phyloP scores from a whole-genome alignment of 2,888 invertebrate species.

The Syrista parreyssii region DNA sequence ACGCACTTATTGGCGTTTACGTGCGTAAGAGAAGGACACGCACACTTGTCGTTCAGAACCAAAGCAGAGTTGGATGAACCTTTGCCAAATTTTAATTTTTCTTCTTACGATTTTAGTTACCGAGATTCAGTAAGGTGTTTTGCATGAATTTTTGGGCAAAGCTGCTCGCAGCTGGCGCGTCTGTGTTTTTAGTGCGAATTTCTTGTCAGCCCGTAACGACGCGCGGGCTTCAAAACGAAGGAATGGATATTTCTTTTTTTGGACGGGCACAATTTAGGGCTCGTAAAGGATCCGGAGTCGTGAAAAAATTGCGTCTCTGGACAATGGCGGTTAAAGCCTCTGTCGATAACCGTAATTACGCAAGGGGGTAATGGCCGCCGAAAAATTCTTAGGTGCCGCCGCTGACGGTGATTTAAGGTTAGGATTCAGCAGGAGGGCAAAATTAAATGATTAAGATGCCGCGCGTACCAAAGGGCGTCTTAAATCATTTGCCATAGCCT shows the following conservation, averaged over 20 bases:
- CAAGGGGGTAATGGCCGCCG: slow-evolving; percentile 34
- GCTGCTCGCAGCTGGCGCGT: neutral
- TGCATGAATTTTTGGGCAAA: neutral
- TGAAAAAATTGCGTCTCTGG: neutral
- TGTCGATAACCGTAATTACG: slow-evolving; percentile 49
- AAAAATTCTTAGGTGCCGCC: slow-evolving; percentile 1
- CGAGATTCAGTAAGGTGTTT: neutral
- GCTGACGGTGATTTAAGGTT: slow-evolving; percentile 21
- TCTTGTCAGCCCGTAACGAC: neutral
- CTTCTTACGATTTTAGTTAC: neutral
- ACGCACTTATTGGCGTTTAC: neutral
- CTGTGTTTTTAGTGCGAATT: neutral
- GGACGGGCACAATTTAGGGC: slow-evolving; percentile 26
- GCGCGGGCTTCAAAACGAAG: neutral
- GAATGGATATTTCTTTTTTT: neutral
- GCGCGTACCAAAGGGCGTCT: neutral
- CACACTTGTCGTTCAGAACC: neutral
- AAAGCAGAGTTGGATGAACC: neutral
- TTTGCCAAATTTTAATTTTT: neutral
- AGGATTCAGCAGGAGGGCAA: slow-evolving; percentile 7
- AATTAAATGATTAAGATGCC: slow-evolving; percentile 8
- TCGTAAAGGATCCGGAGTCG: slow-evolving; percentile 26
- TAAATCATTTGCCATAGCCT: neutral
- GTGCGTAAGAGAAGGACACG: neutral
- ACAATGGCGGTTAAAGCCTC: slow-evolving; percentile 9